Evolutionary conservation across 1,140 invertebrate genomes (phyloP), one percentile per base, ranked within the genome.

Genomic region (Caenorhabditis tropicalis): DNA sequence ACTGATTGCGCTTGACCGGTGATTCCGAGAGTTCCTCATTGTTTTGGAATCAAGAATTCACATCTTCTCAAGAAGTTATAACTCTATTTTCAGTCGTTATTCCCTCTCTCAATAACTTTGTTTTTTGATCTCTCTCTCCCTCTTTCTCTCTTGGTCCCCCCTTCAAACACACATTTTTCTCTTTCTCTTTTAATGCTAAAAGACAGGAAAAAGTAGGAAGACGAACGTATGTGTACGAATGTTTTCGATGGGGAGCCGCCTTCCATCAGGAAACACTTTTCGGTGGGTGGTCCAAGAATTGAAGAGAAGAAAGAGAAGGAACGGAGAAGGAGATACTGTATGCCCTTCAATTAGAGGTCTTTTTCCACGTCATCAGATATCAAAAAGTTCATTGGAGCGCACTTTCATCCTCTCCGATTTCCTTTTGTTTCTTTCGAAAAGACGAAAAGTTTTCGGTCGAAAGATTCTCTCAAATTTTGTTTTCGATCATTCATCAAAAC

Each of bases 181-280:
- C 48, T 51, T 19, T 51, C 48, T 51, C 15, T 51, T 51, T 51
- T 15, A n/a, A 51, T n/a, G 39, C 53, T 16, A 56, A 27, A 12
- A 9, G 27, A 56, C 53, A 56, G 53, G 27, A 56, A 29, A 27
- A 56, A 29, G 29, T 21, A 27, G 29, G 53, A 24, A n/a, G 48
- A 51, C 21, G 53, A 56, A 56, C 53, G 53, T 56, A 56, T 56
- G 53, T 16, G 65, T 43, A 74, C 33, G 36, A 74, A 43, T 46
- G 65, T 74, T 74, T 74, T 74, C 33, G 36, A 74, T 74, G 65
- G 58, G 58, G 16, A 15, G 29, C 7, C 29, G 33, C 15, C 65
- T 74, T 46, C 65, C 65, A 43, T 43, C 65, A 74, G 65, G 36
- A 74, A 74, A 74, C 65, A 74, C 65, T 74, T 43, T 43, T n/a